Conservation (phyloP, 2,113 vertebrate species). For the Hippoglossus stenolepis region DNA sequence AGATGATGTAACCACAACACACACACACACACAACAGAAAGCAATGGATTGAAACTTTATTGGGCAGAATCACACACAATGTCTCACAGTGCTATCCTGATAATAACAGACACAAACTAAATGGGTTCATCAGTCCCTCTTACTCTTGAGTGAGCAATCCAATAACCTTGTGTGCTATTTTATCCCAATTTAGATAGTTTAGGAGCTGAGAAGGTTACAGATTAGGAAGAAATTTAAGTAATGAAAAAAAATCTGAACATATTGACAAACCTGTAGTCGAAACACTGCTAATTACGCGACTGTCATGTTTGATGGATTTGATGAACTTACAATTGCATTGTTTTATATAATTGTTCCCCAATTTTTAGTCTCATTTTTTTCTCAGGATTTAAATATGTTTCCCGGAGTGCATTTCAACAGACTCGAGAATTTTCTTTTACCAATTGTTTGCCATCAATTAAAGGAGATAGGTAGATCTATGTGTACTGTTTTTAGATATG, state of each 20-base stretch:
- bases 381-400: no score
- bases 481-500: neutral
- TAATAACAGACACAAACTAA: constrained; percentile 25
- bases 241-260: neutral
- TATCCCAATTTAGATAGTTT: neutral
- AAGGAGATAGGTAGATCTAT: neutral
- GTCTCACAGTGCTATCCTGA: constrained; percentile 4
- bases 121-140: constrained; percentile 38
- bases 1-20: constrained; percentile 19
- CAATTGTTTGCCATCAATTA: neutral
- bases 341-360: no score
- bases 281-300: no score
- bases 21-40: constrained; percentile 8
- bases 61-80: constrained; percentile 2
- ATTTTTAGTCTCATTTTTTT: no score
- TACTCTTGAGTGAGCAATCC: constrained; percentile 20
- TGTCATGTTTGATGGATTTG: no score
- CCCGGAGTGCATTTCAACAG: no score
- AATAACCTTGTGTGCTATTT: constrained; percentile 21
- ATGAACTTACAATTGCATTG: no score
- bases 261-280: no score
- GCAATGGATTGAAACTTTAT: constrained; percentile 14
- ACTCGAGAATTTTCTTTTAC: neutral
- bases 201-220: neutral
- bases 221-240: neutral